phyloP scores from a whole-genome alignment of 1,140 invertebrate genomes.

The Heliothis virescens region DNA sequence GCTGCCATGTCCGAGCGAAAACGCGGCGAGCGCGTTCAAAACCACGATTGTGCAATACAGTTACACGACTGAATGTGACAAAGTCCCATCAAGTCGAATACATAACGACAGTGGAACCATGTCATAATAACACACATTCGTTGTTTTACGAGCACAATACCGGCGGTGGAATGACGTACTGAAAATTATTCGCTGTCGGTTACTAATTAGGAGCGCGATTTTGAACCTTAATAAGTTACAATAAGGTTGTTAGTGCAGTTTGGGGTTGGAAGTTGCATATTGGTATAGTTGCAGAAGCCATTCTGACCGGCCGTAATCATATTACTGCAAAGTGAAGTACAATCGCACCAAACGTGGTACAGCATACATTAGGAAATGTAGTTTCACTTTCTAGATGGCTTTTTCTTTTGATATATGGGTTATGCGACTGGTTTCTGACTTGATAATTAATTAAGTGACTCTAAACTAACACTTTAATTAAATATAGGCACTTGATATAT shows the following conservation, averaged over 20 bases:
- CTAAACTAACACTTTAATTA: neutral
- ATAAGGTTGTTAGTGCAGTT: slow-evolving; percentile 50
- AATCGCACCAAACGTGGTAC: slow-evolving; percentile 53
- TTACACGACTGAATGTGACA: slow-evolving; percentile 57
- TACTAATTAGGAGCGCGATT: slow-evolving; percentile 46
- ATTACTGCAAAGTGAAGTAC: slow-evolving; percentile 62
- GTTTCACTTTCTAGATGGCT: slow-evolving; percentile 43
- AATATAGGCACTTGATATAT: neutral
- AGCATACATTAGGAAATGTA: slow-evolving; percentile 50
- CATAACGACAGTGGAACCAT: slow-evolving; percentile 65
- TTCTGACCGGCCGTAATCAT: slow-evolving; percentile 63
- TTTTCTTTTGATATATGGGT: slow-evolving; percentile 46
- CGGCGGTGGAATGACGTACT: slow-evolving; percentile 57
- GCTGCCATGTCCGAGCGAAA: slow-evolving; percentile 75
- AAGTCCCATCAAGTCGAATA: slow-evolving; percentile 60
- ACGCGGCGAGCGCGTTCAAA: slow-evolving; percentile 71
- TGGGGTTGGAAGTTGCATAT: slow-evolving; percentile 44
- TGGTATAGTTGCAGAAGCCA: slow-evolving; percentile 62
- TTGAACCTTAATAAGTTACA: slow-evolving; percentile 47
- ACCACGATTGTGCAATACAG: slow-evolving; percentile 58
- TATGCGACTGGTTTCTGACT: neutral
- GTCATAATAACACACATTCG: slow-evolving; percentile 56
- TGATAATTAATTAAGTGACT: slow-evolving; percentile 9
- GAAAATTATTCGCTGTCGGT: slow-evolving; percentile 58
- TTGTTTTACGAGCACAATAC: slow-evolving; percentile 61